These are phyloP conservation scores for Auanema freiburgensis DNA, from an alignment of 2,888 invertebrate species.

Conservation along the genomic window DNA sequence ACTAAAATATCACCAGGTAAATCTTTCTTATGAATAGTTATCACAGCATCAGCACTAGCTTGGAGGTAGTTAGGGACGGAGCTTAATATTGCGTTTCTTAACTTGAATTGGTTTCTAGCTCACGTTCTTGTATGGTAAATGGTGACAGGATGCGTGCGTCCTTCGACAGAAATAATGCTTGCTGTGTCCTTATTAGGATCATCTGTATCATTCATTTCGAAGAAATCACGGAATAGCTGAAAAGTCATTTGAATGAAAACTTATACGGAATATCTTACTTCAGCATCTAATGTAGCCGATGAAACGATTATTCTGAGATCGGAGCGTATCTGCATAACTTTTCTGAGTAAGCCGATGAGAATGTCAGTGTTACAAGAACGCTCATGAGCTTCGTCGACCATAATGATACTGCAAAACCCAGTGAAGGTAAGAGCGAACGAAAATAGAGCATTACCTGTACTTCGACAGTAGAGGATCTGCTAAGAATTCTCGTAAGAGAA, in stretches of 20 bases:
- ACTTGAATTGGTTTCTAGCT: no score
- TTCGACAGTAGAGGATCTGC: conserved; percentile 85
- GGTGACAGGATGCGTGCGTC: conserved; percentile 83
- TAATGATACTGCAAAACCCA: conserved; percentile 40
- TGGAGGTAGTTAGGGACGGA: conserved; percentile 57
- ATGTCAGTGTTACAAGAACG: conserved; percentile 89
- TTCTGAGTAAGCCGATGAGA: conserved; percentile 87
- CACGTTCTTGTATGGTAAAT: conserved; percentile 76
- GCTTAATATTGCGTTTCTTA: conserved; percentile 40
- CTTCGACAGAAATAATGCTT: conserved; percentile 83
- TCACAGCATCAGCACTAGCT: conserved; percentile 78
- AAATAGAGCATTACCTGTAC: conserved; percentile 69
- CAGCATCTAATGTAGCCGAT: conserved; percentile 93
- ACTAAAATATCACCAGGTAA: conserved; percentile 79
- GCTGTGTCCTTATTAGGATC: conserved; percentile 73
- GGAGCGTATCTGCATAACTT: conserved; percentile 67
- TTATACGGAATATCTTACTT: conserved; percentile 68
- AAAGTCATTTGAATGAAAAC: conserved; percentile 1
- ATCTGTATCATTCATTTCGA: conserved; percentile 64
- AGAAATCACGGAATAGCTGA: conserved; percentile 66
- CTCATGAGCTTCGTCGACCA: conserved; percentile 78
- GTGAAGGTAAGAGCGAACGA: background rate
- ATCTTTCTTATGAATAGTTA: conserved; percentile 80
- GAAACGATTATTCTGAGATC: conserved; percentile 74
- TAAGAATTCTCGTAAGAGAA: conserved; percentile 90